Conservation (phyloP, 1,140 invertebrate species). For the Pogonomyrmex californicus region DNA sequence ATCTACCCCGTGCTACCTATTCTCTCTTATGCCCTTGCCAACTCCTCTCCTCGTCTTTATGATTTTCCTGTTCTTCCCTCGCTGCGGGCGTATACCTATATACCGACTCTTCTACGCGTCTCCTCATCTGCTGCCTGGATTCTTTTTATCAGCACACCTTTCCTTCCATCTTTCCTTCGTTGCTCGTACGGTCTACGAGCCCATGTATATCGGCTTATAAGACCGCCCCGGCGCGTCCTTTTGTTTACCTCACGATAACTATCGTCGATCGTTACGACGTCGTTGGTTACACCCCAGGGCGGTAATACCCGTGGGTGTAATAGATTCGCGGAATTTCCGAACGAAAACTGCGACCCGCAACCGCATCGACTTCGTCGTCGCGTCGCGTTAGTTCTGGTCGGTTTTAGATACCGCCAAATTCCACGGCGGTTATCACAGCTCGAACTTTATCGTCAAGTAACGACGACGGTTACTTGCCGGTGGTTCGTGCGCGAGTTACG, state of each 20-base stretch:
- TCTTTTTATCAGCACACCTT: conserved; percentile 31
- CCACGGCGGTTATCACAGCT: conserved; percentile 30
- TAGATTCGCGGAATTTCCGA: conserved; percentile 68
- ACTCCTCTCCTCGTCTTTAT: conserved; percentile 8
- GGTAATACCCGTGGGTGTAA: conserved; percentile 61
- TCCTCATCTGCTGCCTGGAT: conserved; percentile 26
- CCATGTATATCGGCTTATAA: conserved; percentile 65
- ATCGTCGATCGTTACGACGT: conserved; percentile 70
- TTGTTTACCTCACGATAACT: conserved; percentile 73
- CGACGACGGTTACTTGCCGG: conserved; percentile 52
- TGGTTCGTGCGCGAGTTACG: conserved; percentile 59
- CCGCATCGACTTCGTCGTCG: conserved; percentile 31
- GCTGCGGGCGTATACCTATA: conserved; percentile 17
- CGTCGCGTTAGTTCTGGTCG: conserved; percentile 33
- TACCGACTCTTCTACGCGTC: conserved; percentile 22
- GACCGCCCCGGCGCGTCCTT: conserved; percentile 57
- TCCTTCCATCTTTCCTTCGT: conserved; percentile 25
- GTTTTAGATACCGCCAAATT: conserved; percentile 41
- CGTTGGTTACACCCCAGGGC: conserved; percentile 51
- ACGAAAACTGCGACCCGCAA: conserved; percentile 47
- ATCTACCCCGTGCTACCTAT: conserved; percentile 63
- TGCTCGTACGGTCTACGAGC: conserved; percentile 59
- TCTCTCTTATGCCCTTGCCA: conserved; percentile 47
- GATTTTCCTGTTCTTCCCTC: conserved; percentile 12
- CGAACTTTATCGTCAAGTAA: conserved; percentile 59